Evolutionary conservation across 2,888 invertebrate genomes (phyloP), one percentile per base, ranked within the genome.

Genomic region (Phalangium opilio): DNA sequence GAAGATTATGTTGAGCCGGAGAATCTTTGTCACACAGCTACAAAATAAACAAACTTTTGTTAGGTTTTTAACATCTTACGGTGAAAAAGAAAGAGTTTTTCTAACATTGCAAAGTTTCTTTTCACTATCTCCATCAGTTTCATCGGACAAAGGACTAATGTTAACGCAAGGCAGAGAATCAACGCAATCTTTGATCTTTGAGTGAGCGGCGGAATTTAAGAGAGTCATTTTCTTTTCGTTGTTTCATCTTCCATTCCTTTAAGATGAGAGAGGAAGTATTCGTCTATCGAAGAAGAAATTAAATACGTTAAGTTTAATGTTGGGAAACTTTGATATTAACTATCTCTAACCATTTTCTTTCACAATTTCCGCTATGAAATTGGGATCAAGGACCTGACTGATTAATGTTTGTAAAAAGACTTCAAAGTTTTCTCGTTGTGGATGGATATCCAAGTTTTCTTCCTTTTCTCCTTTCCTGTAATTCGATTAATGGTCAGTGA

Each of bases 401-500:
- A 87, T 84, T 61, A 89, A 73, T 3, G 86, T 86, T 65, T 89
- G 87, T 64, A 89, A 81, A 61, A 85, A 89, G 38, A 89, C 85
- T 71, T 86, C 86, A 64, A 87, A 89, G 64, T 83, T 82, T 61
- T 85, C 85, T 61, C 83, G 81, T 67, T 82, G 83, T 59, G 76
- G 75, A 58, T 52, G 35, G 40, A 41, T 38, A 8, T 27, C 27
- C 27, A 27, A 27, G 38, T 38, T 38, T 14, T 38, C 38, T 8
- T 27, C 27, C 27, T 27, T 27, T 27, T 27, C 27, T 27, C 27
- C 27, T 27, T 27, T 27, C 27, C 27, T 27, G 8, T 8, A 17
- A n/a, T n/a, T n/a, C n/a, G n/a, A n/a, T 34, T n/a, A 34, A 3
- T 34, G 12, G 35, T n/a, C 35, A 34, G 14, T 34, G 35, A n/a